These are phyloP conservation scores for Mesocricetus auratus DNA, from an alignment of 2,113 vertebrate genomes.

Conservation along the genomic window DNA sequence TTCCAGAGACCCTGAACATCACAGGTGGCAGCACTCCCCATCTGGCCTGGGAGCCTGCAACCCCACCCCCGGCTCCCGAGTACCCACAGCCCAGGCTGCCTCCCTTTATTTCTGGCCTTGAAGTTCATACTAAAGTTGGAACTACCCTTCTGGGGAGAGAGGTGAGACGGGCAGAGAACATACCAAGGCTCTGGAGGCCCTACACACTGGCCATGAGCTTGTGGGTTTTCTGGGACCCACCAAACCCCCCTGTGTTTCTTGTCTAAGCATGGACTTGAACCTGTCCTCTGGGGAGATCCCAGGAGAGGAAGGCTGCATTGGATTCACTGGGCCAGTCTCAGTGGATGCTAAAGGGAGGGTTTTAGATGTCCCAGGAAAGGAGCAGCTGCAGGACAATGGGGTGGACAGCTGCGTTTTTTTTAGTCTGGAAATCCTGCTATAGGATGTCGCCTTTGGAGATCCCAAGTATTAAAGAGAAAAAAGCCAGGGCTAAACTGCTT, in stretches of 20 bases:
- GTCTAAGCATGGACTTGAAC: neutral
- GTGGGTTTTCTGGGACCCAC: neutral
- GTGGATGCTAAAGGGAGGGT: neutral
- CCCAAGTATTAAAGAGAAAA: too few species aligned
- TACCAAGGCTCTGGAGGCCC: neutral
- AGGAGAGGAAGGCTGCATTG: neutral
- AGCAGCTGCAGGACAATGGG: neutral
- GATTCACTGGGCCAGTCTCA: accelerated
- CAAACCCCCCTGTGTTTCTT: too few species aligned
- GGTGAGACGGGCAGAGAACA: too few species aligned
- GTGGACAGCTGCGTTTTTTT: accelerated
- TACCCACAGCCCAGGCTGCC: too few species aligned
- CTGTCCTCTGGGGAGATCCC: neutral
- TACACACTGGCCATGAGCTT: accelerated
- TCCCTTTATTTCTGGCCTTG: neutral
- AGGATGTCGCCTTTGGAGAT: neutral
- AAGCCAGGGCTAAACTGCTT: accelerated
- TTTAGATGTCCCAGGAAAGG: accelerated
- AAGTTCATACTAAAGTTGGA: accelerated
- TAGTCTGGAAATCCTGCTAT: neutral
- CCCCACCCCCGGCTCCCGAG: neutral
- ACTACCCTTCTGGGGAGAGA: neutral
- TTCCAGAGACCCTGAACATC: neutral
- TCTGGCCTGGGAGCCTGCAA: neutral
- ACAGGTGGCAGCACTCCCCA: accelerated